These are phyloP conservation scores for Frankliniella fusca DNA, from an alignment of 2,888 invertebrate species.

Conservation along the genomic window DNA sequence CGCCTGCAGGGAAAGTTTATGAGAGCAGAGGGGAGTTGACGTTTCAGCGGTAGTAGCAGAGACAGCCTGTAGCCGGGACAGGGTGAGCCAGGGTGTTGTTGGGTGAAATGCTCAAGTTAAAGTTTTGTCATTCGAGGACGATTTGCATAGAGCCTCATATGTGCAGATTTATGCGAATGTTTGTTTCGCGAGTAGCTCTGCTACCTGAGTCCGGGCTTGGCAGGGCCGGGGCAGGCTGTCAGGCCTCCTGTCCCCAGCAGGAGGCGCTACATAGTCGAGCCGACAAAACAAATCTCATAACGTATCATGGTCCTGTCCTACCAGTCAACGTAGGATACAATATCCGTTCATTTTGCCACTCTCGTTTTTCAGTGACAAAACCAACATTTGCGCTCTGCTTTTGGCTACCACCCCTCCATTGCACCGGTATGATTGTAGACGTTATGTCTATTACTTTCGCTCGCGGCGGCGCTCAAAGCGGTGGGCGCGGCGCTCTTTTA, in stretches of 20 bases:
- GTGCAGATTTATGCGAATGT: slow-evolving; percentile 26
- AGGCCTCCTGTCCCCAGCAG: too few species aligned
- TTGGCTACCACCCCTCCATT: too few species aligned
- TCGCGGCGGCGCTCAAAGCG: too few species aligned
- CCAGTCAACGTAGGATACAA: too few species aligned
- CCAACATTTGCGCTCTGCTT: too few species aligned
- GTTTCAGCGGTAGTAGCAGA: not conserved
- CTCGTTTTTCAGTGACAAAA: too few species aligned
- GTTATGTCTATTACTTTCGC: too few species aligned
- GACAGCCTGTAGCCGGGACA: not conserved
- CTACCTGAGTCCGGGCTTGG: not conserved
- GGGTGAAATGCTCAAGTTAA: not conserved
- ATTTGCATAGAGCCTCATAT: slow-evolving; percentile 20
- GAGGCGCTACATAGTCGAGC: too few species aligned
- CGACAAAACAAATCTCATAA: too few species aligned
- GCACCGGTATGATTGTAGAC: too few species aligned
- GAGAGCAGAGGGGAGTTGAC: not conserved
- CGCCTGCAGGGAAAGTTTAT: not conserved
- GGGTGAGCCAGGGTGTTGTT: not conserved
- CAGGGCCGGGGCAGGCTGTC: not conserved
- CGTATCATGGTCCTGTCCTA: too few species aligned
- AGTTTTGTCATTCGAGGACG: not conserved
- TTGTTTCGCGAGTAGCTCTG: slow-evolving; percentile 10
- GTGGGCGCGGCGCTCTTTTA: not conserved
- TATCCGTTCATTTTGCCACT: too few species aligned